Evolutionary conservation across 2,113 vertebrate genomes (phyloP).

Genomic region (Sus scrofa): DNA sequence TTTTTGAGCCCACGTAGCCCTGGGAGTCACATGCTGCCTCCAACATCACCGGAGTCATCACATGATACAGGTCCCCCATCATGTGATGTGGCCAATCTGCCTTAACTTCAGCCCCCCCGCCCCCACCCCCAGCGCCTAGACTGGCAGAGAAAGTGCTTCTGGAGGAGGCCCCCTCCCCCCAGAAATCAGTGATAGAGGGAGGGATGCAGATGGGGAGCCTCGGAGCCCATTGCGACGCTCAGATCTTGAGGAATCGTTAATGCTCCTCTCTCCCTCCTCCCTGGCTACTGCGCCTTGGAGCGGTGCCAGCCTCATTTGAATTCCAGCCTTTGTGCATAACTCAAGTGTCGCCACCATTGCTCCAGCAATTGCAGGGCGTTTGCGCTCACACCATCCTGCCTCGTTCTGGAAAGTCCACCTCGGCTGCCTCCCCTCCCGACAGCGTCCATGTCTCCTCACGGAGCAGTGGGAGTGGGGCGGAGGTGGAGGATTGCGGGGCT

Average conservation of each 20-base stretch:
- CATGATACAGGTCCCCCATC: constrained; percentile 85
- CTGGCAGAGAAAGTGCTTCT: constrained; percentile 52
- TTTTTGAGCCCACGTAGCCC: constrained; percentile 79
- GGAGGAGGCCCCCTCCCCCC: background rate
- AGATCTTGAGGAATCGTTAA: constrained; percentile 83
- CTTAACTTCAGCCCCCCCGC: constrained; percentile 57
- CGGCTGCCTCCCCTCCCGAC: background rate
- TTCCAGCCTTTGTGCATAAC: constrained; percentile 84
- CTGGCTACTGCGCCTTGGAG: constrained; percentile 80
- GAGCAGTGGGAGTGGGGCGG: background rate
- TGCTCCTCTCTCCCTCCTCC: constrained; percentile 53
- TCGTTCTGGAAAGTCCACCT: background rate
- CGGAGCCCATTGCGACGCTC: constrained; percentile 46
- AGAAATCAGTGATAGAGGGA: background rate
- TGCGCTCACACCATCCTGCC: constrained; percentile 72
- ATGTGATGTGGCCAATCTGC: constrained; percentile 78
- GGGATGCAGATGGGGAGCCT: constrained; percentile 36
- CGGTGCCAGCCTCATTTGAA: constrained; percentile 74
- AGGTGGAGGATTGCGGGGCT: background rate
- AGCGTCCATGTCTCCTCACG: background rate
- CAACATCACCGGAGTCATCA: constrained; percentile 79
- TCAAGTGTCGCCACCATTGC: constrained; percentile 64
- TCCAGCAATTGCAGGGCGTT: constrained; percentile 48
- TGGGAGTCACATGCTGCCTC: constrained; percentile 84
- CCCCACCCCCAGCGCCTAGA: constrained; percentile 9